Conservation (phyloP, 2,797 vertebrate genomes). For the Odontamblyopus rebecca region DNA sequence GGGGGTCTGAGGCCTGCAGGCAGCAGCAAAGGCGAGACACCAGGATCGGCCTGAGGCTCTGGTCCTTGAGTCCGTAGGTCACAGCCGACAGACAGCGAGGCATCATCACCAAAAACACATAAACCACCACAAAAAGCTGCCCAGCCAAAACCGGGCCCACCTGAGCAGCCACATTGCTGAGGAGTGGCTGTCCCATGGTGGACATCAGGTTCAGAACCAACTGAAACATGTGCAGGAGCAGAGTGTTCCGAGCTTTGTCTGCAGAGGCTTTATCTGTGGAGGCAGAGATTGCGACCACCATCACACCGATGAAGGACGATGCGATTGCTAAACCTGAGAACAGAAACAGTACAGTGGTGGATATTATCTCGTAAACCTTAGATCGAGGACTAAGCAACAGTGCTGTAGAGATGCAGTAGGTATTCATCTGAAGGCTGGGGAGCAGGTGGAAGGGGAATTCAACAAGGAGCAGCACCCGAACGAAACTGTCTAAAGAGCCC, state of each 20-base stretch:
- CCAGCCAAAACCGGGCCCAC: not conserved
- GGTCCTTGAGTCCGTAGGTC: slow-evolving; percentile 57
- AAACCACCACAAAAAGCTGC: not conserved
- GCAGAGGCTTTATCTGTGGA: too few relatives aligned
- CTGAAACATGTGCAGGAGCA: slow-evolving; percentile 48
- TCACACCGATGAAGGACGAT: too few relatives aligned
- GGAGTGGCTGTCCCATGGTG: not conserved
- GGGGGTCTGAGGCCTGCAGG: not conserved
- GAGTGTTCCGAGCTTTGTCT: slow-evolving; percentile 8
- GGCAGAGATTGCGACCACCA: too few relatives aligned
- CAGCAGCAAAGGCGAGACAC: slow-evolving; percentile 28
- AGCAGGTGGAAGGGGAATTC: not conserved
- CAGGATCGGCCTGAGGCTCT: slow-evolving; percentile 41
- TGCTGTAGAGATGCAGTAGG: slow-evolving; percentile 3
- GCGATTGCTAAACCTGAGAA: not conserved
- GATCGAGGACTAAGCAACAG: not conserved
- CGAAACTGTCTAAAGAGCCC: slow-evolving; percentile 8
- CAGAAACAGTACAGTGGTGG: slow-evolving; percentile 25
- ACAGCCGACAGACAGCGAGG: slow-evolving; percentile 53
- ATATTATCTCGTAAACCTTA: not conserved
- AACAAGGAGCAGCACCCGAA: slow-evolving; percentile 17
- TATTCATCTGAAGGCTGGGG: not conserved
- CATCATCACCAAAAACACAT: slow-evolving; percentile 13
- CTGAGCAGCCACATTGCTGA: not conserved
- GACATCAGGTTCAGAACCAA: slow-evolving; percentile 39